phyloP scores from a whole-genome alignment of 1,140 invertebrate species.

The Melipona quadrifasciata region DNA sequence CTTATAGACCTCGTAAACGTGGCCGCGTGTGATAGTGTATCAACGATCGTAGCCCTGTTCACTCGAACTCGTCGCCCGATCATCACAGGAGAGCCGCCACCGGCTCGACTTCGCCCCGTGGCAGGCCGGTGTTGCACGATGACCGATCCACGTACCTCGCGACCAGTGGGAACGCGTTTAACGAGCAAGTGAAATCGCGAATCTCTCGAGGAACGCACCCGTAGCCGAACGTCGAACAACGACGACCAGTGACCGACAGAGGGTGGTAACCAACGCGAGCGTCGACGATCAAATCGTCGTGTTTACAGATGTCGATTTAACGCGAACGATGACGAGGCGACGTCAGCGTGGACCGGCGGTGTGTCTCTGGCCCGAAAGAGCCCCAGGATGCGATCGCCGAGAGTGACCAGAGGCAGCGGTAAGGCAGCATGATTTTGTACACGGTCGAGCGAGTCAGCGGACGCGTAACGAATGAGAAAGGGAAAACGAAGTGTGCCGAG shows the following conservation, averaged over 20 bases:
- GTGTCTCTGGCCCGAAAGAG: too few species aligned
- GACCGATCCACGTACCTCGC: slow-evolving; percentile 10
- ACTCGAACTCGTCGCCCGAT: neutral
- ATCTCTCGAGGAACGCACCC: neutral
- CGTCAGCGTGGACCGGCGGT: neutral
- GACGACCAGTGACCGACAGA: neutral
- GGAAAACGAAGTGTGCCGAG: slow-evolving; percentile 16
- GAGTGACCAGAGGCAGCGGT: too few species aligned
- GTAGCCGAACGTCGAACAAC: neutral
- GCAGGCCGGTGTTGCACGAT: slow-evolving; percentile 26
- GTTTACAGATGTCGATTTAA: neutral
- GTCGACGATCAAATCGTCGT: neutral
- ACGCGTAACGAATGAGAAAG: neutral
- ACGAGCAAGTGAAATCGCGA: neutral
- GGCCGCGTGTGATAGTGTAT: slow-evolving; percentile 34
- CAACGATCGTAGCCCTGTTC: neutral
- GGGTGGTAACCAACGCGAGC: neutral
- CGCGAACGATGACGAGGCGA: slow-evolving; percentile 16
- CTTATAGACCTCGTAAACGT: slow-evolving; percentile 34
- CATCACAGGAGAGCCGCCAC: neutral
- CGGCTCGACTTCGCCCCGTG: slow-evolving; percentile 12
- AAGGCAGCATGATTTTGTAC: slow-evolving; percentile 35
- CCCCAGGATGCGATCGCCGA: neutral
- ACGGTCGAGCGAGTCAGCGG: neutral
- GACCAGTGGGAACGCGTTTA: slow-evolving; percentile 2